Conservation (phyloP, 2,113 vertebrate species). For the Hydrochoerus hydrochaeris region DNA sequence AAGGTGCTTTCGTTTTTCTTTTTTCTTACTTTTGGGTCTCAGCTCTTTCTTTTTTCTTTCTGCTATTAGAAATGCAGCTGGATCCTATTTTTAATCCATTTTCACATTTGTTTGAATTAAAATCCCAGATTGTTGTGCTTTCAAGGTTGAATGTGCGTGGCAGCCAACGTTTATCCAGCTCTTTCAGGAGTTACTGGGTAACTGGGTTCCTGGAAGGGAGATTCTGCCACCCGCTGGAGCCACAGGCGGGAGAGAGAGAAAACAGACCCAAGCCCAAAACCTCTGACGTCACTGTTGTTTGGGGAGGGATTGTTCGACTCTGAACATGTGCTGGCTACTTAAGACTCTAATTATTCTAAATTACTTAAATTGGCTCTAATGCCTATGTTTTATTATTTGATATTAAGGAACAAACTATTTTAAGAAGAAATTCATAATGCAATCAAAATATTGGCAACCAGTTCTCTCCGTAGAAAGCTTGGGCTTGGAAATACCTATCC, state of each 20-base stretch:
- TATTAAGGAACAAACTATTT: slow-evolving; percentile 74
- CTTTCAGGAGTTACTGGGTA: slow-evolving; percentile 82
- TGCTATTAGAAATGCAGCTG: slow-evolving; percentile 83
- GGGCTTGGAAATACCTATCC: slow-evolving; percentile 72
- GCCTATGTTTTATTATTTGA: slow-evolving; percentile 75
- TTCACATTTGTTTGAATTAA: slow-evolving; percentile 85
- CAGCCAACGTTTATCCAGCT: slow-evolving; percentile 84
- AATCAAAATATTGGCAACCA: slow-evolving; percentile 67
- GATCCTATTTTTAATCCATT: slow-evolving; percentile 86
- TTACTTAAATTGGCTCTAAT: slow-evolving; percentile 79
- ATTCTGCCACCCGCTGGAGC: slow-evolving; percentile 66
- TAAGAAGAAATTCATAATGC: slow-evolving; percentile 71
- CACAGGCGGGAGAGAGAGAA: slow-evolving; percentile 71
- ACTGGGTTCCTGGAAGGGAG: slow-evolving; percentile 78
- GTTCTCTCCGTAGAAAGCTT: background rate
- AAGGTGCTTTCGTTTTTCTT: slow-evolving; percentile 71
- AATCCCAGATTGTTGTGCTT: slow-evolving; percentile 86
- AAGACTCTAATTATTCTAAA: slow-evolving; percentile 80
- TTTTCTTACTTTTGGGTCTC: slow-evolving; percentile 54
- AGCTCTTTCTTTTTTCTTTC: slow-evolving; percentile 68
- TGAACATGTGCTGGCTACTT: slow-evolving; percentile 67
- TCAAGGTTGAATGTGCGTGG: slow-evolving; percentile 79
- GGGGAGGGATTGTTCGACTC: slow-evolving; percentile 72
- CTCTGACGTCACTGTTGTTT: slow-evolving; percentile 75
- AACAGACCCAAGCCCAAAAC: slow-evolving; percentile 49